phyloP scores from a whole-genome alignment of 2,797 vertebrate genomes.

The Nothura maculosa region DNA sequence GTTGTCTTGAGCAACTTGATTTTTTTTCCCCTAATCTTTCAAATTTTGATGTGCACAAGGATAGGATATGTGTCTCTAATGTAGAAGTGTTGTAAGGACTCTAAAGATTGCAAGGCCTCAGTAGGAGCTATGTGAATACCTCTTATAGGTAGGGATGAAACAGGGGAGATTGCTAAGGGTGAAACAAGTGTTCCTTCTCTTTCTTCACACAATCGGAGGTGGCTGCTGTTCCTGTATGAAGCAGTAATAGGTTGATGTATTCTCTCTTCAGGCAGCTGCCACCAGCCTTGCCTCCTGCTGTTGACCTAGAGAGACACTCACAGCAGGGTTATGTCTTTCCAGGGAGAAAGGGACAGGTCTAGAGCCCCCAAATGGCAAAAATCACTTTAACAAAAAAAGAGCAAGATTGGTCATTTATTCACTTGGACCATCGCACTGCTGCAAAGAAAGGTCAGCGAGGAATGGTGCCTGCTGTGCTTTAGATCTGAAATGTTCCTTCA shows the following conservation, averaged over 20 bases:
- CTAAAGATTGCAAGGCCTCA: slow-evolving; percentile 1
- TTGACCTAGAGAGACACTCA: slow-evolving; percentile 43
- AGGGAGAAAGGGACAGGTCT: slow-evolving; percentile 24
- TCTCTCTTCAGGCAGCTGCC: slow-evolving; percentile 59
- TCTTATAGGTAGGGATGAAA: slow-evolving; percentile 46
- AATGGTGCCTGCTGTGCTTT: slow-evolving; percentile 50
- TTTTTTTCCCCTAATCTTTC: background rate
- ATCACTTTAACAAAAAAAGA: slow-evolving; percentile 7
- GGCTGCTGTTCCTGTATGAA: background rate
- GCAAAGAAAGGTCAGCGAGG: slow-evolving; percentile 29
- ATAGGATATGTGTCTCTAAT: background rate
- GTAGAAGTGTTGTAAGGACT: background rate
- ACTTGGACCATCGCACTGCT: background rate
- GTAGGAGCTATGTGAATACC: slow-evolving; percentile 1
- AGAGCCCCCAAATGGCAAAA: slow-evolving; percentile 28
- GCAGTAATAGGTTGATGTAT: slow-evolving; percentile 45
- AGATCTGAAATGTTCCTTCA: slow-evolving; percentile 51
- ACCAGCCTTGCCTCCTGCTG: slow-evolving; percentile 57
- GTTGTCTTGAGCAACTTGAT: background rate
- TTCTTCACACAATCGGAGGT: background rate
- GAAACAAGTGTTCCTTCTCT: slow-evolving; percentile 54
- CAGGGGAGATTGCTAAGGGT: slow-evolving; percentile 8
- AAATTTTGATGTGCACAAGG: background rate
- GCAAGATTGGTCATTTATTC: slow-evolving; percentile 45
- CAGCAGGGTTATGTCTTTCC: slow-evolving; percentile 41